Evolutionary conservation across 2,797 vertebrate species (phyloP).

Genomic region (Momotus momota): DNA sequence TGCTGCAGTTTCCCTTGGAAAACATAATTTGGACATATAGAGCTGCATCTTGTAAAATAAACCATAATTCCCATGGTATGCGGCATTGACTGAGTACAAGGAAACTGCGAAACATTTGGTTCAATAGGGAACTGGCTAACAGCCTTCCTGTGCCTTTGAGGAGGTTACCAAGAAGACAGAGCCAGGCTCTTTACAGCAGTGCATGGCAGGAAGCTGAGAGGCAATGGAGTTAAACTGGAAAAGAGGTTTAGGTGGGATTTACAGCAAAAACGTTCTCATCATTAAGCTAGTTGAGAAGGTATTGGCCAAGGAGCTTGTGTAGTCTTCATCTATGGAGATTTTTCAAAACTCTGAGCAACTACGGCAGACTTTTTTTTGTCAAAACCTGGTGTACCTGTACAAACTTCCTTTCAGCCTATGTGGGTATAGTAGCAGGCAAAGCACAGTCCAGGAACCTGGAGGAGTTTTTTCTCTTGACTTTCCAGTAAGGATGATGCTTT

Average conservation of each 20-base stretch:
- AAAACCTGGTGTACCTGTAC: neutral
- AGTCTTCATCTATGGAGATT: neutral
- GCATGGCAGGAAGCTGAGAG: neutral
- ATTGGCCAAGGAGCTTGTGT: neutral
- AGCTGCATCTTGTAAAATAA: neutral
- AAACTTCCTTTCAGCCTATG: neutral
- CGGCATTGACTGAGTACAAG: neutral
- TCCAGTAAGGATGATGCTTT: neutral
- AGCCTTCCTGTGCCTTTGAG: neutral
- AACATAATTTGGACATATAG: neutral
- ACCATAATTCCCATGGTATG: neutral
- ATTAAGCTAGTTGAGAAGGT: neutral
- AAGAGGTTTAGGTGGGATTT: neutral
- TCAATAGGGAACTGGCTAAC: neutral
- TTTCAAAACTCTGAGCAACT: neutral
- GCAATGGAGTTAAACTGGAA: neutral
- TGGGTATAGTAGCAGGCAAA: neutral
- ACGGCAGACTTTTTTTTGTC: neutral
- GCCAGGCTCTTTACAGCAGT: neutral
- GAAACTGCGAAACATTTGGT: neutral
- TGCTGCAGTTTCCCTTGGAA: neutral
- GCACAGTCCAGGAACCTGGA: neutral
- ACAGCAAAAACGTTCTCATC: neutral
- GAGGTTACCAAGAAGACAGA: neutral
- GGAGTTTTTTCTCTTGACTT: neutral